Evolutionary conservation across 2,888 invertebrate genomes (phyloP), one percentile per base, ranked within the genome.

Genomic region (Clostera curtula): DNA sequence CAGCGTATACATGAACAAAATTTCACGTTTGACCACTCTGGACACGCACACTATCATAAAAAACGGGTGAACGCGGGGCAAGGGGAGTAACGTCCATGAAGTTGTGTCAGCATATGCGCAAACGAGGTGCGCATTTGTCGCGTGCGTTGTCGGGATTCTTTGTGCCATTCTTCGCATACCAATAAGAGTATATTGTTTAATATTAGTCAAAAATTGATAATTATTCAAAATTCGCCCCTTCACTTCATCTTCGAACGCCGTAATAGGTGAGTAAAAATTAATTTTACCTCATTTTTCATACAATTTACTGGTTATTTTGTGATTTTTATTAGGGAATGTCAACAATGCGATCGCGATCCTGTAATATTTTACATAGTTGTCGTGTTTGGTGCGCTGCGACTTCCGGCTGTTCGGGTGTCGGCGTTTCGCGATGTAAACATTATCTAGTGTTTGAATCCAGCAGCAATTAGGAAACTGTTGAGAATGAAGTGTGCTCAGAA

Each of bases 91-190:
- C 79, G 80, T 80, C 82, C 80, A 67, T 82, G 83, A 82, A 87
- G 86, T 86, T 87, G 88, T 85, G 88, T 88, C 88, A 88, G 88
- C 88, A 89, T 86, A 86, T 91, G 91, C 91, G 91, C 90, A 89
- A 87, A 87, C 87, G 86, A 87, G 87, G 85, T 92, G 91, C 91
- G 92, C 91, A 87, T 86, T 89, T 87, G 89, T 86, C 88, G 89
- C 89, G 87, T 91, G 93, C 93, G 93, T 94, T 93, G 93, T 93
- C 92, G 89, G 90, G 93, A 94, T 94, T 95, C 94, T 93, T 94
- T 94, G 93, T 93, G 93, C 92, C 94, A 95, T 95, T 94, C 94
- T 92, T 92, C 88, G 91, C 93, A 95, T 95, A 93, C 94, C 93
- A 93, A 88, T 87, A 88, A 88, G 87, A 87, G 87, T 86, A 86